Base-by-base conservation (phyloP, 2,888 invertebrate species). In the Tetramorium bicarinatum region DNA sequence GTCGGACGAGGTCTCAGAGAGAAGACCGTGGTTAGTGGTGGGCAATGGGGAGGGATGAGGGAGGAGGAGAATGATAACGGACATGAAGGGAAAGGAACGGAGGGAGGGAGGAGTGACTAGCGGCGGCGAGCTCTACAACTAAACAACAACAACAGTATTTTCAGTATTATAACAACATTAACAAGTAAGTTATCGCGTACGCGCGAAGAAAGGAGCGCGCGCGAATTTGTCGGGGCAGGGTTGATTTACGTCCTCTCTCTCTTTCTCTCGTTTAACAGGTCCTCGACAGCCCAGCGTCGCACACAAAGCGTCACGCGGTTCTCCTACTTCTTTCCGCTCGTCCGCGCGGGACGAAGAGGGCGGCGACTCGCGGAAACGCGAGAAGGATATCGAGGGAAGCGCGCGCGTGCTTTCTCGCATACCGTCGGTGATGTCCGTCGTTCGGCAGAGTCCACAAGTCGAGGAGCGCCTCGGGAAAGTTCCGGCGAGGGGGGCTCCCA, bases 111-210 rank as follows among this genome's bases (percentile, higher is more conserved):
- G 87, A 94, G 94, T 94, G 94, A 94, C 94, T 94, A 95, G 95
- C 94, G 94, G 95, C 94, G 94, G 94, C 95, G 95, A 95, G 94
- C 94, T 95, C 95, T 95, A 95, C 94, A 95, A 95, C 94, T 95
- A 95, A 95, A 95, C 95, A 95, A 95, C 95, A 95, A 95, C 94
- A 95, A 95, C 95, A 95, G 94, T 94, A 95, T 95, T 94, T 94
- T 95, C 94, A 95, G 95, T 93, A 80, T 93, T 94, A 95, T 95
- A 95, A 95, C 94, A 94, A 95, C 94, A 94, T 94, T 94, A 95
- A 95, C 94, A 95, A 95, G 94, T 94, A 94, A 94, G 94, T 94
- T 93, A 86, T 82, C 87, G 90, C 87, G 86, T 69, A 69, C 77
- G 87, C 85, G 82, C 81, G 72, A 66, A 75, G 56, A 71, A 76